phyloP scores from a whole-genome alignment of 35 echinoderm and acorn worm genomes.

The Anneissia japonica region DNA sequence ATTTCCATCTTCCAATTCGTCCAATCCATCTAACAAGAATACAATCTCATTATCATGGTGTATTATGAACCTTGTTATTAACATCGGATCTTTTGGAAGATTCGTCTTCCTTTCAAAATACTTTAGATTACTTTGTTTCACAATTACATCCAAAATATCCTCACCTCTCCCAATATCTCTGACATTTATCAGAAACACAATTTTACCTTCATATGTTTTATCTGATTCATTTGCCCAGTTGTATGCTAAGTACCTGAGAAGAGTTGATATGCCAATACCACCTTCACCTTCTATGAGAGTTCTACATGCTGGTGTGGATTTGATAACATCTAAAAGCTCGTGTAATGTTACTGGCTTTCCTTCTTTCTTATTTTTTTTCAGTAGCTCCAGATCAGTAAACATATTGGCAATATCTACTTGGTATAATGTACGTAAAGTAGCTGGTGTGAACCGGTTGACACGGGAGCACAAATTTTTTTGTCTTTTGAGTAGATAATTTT shows the following conservation, averaged over 20 bases:
- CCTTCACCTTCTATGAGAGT: background rate
- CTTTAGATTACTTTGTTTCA: background rate
- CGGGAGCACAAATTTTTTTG: no score
- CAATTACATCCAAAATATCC: background rate
- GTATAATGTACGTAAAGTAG: background rate
- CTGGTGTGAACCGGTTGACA: background rate
- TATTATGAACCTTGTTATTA: background rate
- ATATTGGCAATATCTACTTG: background rate
- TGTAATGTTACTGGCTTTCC: background rate
- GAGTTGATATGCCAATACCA: background rate
- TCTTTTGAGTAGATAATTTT: background rate
- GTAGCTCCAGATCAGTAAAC: background rate
- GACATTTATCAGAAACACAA: background rate
- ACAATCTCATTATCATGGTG: background rate
- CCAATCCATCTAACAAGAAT: background rate
- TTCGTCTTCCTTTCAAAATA: background rate
- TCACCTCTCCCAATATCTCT: background rate
- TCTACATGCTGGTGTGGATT: background rate
- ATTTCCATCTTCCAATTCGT: background rate
- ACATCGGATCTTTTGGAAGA: background rate
- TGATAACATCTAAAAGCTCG: background rate
- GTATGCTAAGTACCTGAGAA: background rate
- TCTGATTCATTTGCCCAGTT: background rate
- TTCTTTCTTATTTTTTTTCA: background rate
- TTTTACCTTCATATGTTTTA: background rate